phyloP scores from a whole-genome alignment of 35 echinoderm and acorn worm genomes.

The Lytechinus pictus region DNA sequence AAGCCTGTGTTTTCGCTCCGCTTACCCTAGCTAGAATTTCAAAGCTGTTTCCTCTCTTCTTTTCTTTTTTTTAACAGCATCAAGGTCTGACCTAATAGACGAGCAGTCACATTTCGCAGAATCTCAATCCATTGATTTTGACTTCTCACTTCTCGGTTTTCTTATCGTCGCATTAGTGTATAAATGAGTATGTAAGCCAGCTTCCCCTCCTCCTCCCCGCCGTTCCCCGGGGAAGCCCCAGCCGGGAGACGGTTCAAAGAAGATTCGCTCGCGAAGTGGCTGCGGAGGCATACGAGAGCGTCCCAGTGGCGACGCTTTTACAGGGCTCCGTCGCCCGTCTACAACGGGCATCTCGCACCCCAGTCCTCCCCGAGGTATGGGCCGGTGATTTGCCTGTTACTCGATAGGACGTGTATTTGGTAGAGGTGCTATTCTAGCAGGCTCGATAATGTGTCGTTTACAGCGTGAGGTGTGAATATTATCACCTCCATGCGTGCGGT shows the following conservation, averaged over 20 bases:
- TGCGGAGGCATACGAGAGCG: slow-evolving; percentile 2
- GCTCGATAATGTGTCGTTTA: slow-evolving; percentile 50
- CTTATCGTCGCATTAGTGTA: slow-evolving; percentile 36
- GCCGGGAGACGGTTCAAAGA: slow-evolving; percentile 38
- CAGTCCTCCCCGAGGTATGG: slow-evolving; percentile 36
- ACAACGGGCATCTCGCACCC: slow-evolving; percentile 45
- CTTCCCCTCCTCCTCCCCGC: slow-evolving; percentile 47
- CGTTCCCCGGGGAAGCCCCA: not conserved
- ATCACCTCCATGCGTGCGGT: slow-evolving; percentile 23
- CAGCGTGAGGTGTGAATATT: slow-evolving; percentile 24
- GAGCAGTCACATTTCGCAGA: slow-evolving; percentile 14
- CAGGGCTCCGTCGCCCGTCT: slow-evolving; percentile 28
- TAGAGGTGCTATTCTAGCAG: slow-evolving; percentile 52
- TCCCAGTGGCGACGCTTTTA: slow-evolving; percentile 39
- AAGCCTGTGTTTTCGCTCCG: slow-evolving; percentile 49
- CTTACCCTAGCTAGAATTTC: slow-evolving; percentile 35
- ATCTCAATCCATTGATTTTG: slow-evolving; percentile 45
- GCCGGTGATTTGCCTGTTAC: slow-evolving; percentile 53
- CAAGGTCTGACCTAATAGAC: slow-evolving; percentile 31
- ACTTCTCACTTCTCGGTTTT: slow-evolving; percentile 44
- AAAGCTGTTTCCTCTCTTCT: slow-evolving; percentile 30
- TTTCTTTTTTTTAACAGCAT: slow-evolving; percentile 15
- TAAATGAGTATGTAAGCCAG: slow-evolving; percentile 48
- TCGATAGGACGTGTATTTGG: slow-evolving; percentile 51
- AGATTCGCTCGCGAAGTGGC: not conserved